A percentile compares a stretch with the other conserved stretches of the same genome.
Evolutionary conservation across 2,797 vertebrate species (phyloP).

Genomic region (Gallinago stenura): DNA sequence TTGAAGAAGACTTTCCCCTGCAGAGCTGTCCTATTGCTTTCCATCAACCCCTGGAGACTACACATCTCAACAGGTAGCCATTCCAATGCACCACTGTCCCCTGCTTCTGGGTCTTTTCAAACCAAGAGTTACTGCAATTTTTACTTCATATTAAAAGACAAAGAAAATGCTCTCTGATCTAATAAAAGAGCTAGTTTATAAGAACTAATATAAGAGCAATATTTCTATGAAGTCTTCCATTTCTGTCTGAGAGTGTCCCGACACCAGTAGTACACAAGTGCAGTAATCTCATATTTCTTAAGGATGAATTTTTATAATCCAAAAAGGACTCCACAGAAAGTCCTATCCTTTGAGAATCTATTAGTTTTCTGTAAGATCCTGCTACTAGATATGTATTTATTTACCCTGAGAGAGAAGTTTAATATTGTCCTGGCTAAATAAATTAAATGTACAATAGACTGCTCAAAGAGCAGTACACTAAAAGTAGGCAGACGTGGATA

Average conservation of each 20-base stretch:
- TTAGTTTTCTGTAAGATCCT: background rate
- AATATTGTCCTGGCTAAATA: background rate
- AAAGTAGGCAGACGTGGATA: background rate
- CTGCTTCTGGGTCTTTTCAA: background rate
- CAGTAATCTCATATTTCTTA: background rate
- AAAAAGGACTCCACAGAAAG: background rate
- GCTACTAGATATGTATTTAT: background rate
- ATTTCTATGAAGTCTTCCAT: background rate
- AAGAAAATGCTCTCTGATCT: background rate
- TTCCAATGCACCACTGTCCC: background rate
- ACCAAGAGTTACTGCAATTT: background rate
- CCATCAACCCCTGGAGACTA: background rate
- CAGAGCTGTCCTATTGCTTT: background rate
- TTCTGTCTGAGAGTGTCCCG: background rate
- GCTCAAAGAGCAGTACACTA: background rate
- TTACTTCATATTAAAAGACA: background rate
- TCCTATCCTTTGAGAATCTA: background rate
- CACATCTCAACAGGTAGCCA: background rate
- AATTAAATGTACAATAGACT: background rate
- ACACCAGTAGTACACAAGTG: background rate
- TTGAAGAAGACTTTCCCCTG: background rate
- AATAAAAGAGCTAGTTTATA: background rate
- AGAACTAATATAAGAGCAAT: background rate
- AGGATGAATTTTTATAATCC: background rate
- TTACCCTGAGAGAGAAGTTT: background rate